These are phyloP conservation scores for Athetis lepigone DNA, from an alignment of 2,888 invertebrate genomes.

Conservation along the genomic window DNA sequence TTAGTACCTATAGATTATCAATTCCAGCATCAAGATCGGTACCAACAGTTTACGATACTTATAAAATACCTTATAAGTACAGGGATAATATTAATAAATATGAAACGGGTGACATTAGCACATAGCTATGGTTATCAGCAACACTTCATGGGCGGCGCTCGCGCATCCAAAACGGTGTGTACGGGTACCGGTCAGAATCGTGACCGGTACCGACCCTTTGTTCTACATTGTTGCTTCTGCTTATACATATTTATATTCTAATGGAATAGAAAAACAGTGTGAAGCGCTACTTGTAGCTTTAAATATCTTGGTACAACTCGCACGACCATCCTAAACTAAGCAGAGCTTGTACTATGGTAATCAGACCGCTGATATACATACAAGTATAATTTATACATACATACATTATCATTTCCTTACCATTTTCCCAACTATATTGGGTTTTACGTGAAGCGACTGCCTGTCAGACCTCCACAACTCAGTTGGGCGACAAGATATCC, in stretches of 20 bases:
- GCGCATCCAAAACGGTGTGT: conserved; percentile 78
- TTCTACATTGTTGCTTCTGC: conserved; percentile 61
- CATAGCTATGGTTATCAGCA: conserved; percentile 82
- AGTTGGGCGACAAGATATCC: too few species aligned
- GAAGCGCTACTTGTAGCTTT: conserved; percentile 23
- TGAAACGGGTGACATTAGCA: conserved; percentile 74
- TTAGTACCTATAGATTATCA: conserved; percentile 24
- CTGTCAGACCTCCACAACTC: too few species aligned
- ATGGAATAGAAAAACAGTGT: conserved; percentile 59
- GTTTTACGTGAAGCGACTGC: too few species aligned
- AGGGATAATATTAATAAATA: conserved; percentile 64
- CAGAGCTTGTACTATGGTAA: too few species aligned
- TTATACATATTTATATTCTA: conserved; percentile 62
- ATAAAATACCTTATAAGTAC: conserved; percentile 59
- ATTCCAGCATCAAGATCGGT: conserved; percentile 50
- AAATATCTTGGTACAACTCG: too few species aligned
- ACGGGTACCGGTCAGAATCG: conserved; percentile 78
- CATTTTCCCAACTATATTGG: too few species aligned
- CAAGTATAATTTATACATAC: too few species aligned
- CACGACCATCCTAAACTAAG: too few species aligned
- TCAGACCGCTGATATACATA: too few species aligned
- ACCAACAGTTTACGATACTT: conserved; percentile 51
- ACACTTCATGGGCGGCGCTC: conserved; percentile 75
- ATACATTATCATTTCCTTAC: too few species aligned
- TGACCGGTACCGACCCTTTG: conserved; percentile 75